Base-by-base conservation (phyloP, 2,888 invertebrate genomes). In the Druceiella hillmani region DNA sequence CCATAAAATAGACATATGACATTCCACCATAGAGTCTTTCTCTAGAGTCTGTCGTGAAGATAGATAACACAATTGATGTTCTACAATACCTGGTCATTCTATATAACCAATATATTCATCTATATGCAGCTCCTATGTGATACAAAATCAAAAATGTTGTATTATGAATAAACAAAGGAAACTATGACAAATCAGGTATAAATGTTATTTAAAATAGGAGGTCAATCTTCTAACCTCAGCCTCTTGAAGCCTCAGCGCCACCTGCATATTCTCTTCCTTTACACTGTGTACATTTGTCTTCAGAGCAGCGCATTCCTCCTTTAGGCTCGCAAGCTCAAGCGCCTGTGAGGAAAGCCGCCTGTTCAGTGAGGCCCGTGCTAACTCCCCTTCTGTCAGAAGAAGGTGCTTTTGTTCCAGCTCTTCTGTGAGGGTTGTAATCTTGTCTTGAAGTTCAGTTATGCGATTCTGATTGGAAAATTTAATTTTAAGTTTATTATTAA, bases 271-370 rank as follows among this genome's bases (percentile, higher is more conserved):
- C 38, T 65, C 63, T 43, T 73, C 65, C 55, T 75, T 75, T 45
- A 74, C 64, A 12, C 68, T 61, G 50, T 74, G 76, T 2, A 75
- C 62, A 26, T 75, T 64, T 7, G 76, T 76, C 15, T 77, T 61
- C 44, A 75, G 62, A 26, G 66, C 56, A 1, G 78, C 63, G 50
- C 74, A 67, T 56, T 79, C 79, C 54, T 78, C 78, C 52, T 78
- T 78, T 43, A 79, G 50, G 12, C 55, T 55, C 35, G 33, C 22
- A 12, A 66, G 52, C 38, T 66, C 65, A n/a, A 65, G 64, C 10
- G 56, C 57, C 2, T 52, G 45, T 2, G 55, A 45, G 7, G 56
- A 50, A 2, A 44, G 46, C 33, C 46, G 51, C 34, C 57, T 53
- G 42, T 64, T 63, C 36, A 64, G 46, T 17, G 52, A 40, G 1